Evolutionary conservation across 2,797 vertebrate species (phyloP), one percentile per base, ranked within the genome.

Genomic region (Argentina silus): DNA sequence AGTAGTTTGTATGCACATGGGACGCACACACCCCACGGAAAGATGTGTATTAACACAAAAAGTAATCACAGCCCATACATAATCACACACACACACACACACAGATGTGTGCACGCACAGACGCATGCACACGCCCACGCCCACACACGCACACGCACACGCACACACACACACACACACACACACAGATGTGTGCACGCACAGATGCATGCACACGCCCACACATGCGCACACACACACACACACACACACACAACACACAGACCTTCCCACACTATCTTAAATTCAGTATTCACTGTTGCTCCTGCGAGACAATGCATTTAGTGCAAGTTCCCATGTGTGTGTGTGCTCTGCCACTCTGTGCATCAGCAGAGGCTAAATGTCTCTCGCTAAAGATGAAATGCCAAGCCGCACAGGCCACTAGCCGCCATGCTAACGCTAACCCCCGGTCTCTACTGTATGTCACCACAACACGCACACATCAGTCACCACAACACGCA

Each of bases 371-470:
- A 14, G 0, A 0, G 23, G 47, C 71, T 84, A 45, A 68, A 82
- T 71, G 60, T 68, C 21, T 76, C 36, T 70, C 14, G 19, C 72
- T 51, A 60, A 45, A 51, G 53, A 61, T 63, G 51, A 63, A 78
- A 81, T 69, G 19, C 15, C 6, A n/a, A 45, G 50, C 42, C 7
- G 21, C 68, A 78, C 23, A 66, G 59, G 2, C 57, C 72, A 73
- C 82, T 78, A 78, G 73, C 65, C 48, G 2, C 42, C n/a, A 53
- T 68, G 76, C 72, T 79, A 79, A 85, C 59, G 44, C 2, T 2
- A 77, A 84, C 81, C 85, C 77, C 75, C 85, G 79, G 77, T 74
- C 53, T 67, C 10, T 14, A n/a, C n/a, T n/a, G n/a, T n/a, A n/a
- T n/a, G 63, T 50, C 11, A 9, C 64, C n/a, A 19, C 21, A 70